Evolutionary conservation across 2,888 invertebrate genomes (phyloP), one percentile per base, ranked within the genome.

Genomic region (Drosophila heteroneura): DNA sequence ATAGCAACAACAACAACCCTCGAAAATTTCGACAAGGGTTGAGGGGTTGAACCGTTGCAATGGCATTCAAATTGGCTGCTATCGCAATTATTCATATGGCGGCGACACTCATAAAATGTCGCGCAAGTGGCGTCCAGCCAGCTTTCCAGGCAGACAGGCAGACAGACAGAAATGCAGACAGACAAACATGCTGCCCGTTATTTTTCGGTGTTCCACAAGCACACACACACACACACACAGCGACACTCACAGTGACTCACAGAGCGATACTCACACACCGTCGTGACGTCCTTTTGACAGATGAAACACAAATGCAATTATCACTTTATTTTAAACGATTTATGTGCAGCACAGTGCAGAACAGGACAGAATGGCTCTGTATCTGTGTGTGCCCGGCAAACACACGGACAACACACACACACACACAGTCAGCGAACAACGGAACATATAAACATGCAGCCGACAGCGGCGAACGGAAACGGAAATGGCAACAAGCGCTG

Each of bases 51-150:
- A 41, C 7, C 44, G n/a, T 22, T 39, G 67, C 66, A 64, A 56
- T 32, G 68, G 79, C 76, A 91, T 88, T 91, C 86, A 83, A 90
- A 90, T 91, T 91, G 90, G 91, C 91, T 90, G 82, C 85, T 84
- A 89, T 91, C 84, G 88, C 90, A 89, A 89, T 91, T 91, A 91
- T 91, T 91, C 91, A 90, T 91, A 84, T 81, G 81, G 87, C 90
- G 86, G 90, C 86, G 85, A 85, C 87, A 82, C 87, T 87, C 90
- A 87, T 89, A 90, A 87, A 87, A 87, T 82, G 86, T 90, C 83
- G 82, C 78, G 87, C 75, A 84, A 86, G 82, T 77, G 82, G 71
- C 70, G 74, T 66, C 54, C 79, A 80, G 71, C 61, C 73, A 73
- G 54, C 22, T 70, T 56, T 44, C 53, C 67, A 61, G 51, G 57